A percentile compares a stretch with the other conserved stretches of the same genome.
These are phyloP conservation scores for Cyclura pinguis DNA, from an alignment of 2,797 vertebrate species.

Conservation along the genomic window DNA sequence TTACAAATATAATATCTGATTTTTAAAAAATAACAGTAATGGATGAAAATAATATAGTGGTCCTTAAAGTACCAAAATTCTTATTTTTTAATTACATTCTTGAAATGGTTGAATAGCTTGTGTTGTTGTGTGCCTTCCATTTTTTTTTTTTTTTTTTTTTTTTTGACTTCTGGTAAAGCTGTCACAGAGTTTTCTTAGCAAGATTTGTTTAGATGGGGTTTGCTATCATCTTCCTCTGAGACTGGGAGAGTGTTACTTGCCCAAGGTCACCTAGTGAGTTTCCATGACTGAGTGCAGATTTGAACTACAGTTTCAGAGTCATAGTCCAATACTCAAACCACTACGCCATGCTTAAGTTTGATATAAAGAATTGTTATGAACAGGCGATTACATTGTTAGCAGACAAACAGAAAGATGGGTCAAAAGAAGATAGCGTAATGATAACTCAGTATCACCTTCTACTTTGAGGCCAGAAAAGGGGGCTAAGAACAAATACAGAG, in stretches of 20 bases:
- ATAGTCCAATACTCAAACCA: background rate
- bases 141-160: too few relatives aligned
- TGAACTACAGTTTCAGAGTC: too few relatives aligned
- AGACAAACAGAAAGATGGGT: background rate
- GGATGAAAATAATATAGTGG: background rate
- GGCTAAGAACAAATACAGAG: background rate
- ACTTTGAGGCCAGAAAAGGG: background rate
- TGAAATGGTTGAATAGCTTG: background rate
- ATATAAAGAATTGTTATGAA: background rate
- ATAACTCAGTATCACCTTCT: background rate
- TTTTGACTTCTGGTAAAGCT: too few relatives aligned
- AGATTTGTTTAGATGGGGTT: too few relatives aligned
- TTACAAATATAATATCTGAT: background rate
- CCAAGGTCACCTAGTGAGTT: too few relatives aligned
- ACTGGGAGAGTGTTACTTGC: too few relatives aligned
- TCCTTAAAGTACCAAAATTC: background rate
- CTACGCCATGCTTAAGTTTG: background rate
- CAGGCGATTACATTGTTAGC: background rate
- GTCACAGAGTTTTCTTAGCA: too few relatives aligned
- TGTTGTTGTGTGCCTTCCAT: too few relatives aligned
- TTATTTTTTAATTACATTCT: background rate
- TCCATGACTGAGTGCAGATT: too few relatives aligned
- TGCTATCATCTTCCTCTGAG: too few relatives aligned
- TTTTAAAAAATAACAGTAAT: background rate
- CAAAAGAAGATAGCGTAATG: constrained; percentile 1